Conservation (phyloP, 2,113 vertebrate genomes). For the Scomber colias region DNA sequence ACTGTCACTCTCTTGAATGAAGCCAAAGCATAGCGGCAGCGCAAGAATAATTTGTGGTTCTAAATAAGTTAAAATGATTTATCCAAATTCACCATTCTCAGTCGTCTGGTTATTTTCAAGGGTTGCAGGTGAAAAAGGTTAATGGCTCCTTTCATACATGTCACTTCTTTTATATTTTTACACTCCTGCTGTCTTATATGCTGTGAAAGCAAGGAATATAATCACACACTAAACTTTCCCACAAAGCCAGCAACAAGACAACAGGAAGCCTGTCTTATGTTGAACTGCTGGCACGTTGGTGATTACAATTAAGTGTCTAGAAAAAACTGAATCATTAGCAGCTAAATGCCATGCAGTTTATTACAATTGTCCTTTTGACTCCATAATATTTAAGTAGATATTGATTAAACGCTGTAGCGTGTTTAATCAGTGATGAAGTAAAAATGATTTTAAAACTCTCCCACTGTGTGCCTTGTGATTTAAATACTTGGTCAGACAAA, state of each 20-base stretch:
- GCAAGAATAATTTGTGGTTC: neutral
- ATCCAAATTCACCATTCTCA: neutral
- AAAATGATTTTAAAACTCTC: neutral
- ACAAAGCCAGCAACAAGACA: constrained; percentile 43
- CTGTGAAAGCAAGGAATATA: neutral
- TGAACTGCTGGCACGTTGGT: constrained; percentile 24
- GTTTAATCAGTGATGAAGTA: constrained; percentile 31
- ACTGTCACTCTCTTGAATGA: neutral
- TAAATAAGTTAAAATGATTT: neutral
- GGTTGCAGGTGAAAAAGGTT: neutral
- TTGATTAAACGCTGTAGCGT: constrained; percentile 9
- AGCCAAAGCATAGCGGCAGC: neutral
- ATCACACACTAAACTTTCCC: neutral
- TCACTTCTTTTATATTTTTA: constrained; percentile 31
- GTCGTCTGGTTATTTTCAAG: constrained; percentile 33
- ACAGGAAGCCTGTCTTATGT: constrained; percentile 55
- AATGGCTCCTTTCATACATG: constrained; percentile 14
- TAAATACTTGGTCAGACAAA: neutral
- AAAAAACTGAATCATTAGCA: constrained; percentile 35
- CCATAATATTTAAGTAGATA: constrained; percentile 19
- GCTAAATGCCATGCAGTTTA: constrained; percentile 5
- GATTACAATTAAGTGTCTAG: constrained; percentile 36
- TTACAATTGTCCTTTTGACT: constrained; percentile 8
- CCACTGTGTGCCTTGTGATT: neutral
- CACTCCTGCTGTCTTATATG: constrained; percentile 3